These are phyloP conservation scores for Oscheius sp. DNA, from an alignment of 2,888 invertebrate species.

Conservation along the genomic window DNA sequence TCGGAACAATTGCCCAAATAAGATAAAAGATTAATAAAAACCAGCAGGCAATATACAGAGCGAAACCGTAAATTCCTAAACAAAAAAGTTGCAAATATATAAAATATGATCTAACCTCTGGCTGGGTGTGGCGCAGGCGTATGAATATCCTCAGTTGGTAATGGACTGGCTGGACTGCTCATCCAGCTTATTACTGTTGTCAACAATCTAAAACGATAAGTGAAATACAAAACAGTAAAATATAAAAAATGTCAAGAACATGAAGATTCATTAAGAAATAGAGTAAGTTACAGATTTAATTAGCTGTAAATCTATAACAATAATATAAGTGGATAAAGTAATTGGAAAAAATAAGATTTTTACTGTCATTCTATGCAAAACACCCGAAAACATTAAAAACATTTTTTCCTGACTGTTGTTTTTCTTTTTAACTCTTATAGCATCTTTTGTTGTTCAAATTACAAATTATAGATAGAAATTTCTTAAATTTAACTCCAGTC, in stretches of 20 bases:
- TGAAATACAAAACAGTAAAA: neutral
- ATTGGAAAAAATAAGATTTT: neutral
- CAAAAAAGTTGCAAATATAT: neutral
- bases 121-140: slow-evolving; percentile 54
- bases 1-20: slow-evolving; percentile 86
- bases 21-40: slow-evolving; percentile 78
- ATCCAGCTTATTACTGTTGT: slow-evolving; percentile 4
- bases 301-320: neutral
- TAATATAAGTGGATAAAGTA: neutral
- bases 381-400: neutral
- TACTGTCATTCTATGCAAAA: neutral
- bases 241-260: neutral
- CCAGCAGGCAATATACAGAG: slow-evolving; percentile 50
- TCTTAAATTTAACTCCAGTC: slow-evolving; percentile 39
- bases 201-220: neutral
- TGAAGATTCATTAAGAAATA: neutral
- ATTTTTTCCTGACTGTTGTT: neutral
- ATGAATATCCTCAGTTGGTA: slow-evolving; percentile 50
- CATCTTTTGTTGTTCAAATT: neutral
- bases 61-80: slow-evolving; percentile 51
- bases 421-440: neutral
- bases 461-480: no score
- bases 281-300: no score
- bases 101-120: slow-evolving; percentile 32
- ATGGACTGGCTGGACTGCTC: slow-evolving; percentile 28